phyloP scores from a whole-genome alignment of 2,888 invertebrate genomes.

The Invenusta paracnida region DNA sequence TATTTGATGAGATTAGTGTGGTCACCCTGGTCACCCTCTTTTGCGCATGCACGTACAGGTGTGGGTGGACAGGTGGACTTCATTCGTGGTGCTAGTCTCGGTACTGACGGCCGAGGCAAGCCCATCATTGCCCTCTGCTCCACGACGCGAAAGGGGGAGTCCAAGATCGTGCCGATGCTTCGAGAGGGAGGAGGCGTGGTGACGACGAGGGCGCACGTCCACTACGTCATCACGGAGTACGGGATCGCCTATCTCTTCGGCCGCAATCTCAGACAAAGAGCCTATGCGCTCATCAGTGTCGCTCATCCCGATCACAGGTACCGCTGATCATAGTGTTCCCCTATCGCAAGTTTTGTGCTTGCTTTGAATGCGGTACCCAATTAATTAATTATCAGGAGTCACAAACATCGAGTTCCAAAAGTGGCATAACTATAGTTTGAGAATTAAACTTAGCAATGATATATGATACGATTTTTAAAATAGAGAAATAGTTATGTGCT shows the following conservation, averaged over 20 bases:
- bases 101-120: slow-evolving; percentile 77
- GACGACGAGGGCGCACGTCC: slow-evolving; percentile 81
- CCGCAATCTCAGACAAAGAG: slow-evolving; percentile 79
- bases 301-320: slow-evolving; percentile 80
- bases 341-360: no score
- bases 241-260: slow-evolving; percentile 85
- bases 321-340: no score
- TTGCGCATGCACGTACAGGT: no score
- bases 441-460: no score
- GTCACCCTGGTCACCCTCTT: no score
- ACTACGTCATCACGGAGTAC: slow-evolving; percentile 86
- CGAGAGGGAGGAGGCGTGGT: slow-evolving; percentile 87
- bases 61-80: slow-evolving; percentile 92
- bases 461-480: no score
- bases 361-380: no score
- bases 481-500: no score
- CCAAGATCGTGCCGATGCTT: slow-evolving; percentile 77
- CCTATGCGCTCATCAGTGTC: slow-evolving; percentile 79
- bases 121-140: slow-evolving; percentile 86
- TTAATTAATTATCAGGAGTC: no score
- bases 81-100: slow-evolving; percentile 80
- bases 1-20: no score
- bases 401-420: no score
- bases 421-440: no score
- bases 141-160: slow-evolving; percentile 71